Percentiles rank a stretch among this genome's conserved stretches.
phyloP scores from a whole-genome alignment of 1,140 invertebrate species.

The Brachionus paranguensis region DNA sequence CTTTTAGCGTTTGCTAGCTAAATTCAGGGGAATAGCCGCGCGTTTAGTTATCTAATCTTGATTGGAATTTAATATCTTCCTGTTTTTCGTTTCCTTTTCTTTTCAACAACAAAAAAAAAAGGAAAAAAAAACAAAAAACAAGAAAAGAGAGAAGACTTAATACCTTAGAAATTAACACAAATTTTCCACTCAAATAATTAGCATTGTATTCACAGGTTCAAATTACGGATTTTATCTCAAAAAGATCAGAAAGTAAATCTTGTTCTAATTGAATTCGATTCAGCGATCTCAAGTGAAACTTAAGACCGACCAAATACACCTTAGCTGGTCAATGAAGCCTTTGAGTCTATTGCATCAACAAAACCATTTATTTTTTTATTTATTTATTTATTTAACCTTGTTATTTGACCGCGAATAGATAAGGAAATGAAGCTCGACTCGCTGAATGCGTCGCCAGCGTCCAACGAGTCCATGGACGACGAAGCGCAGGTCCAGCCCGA shows the following conservation, averaged over 20 bases:
- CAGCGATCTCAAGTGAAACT: neutral
- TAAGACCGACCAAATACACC: neutral
- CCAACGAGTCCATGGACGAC: neutral
- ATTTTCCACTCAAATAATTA: slow-evolving; percentile 9
- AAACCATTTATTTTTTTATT: neutral
- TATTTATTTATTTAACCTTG: neutral
- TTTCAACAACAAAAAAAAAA: neutral
- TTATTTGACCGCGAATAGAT: neutral
- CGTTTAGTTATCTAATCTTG: slow-evolving; percentile 21
- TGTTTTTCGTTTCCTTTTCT: neutral
- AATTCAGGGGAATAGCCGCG: slow-evolving; percentile 3
- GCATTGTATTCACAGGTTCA: neutral
- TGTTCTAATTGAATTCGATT: slow-evolving; percentile 36
- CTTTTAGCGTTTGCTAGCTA: neutral
- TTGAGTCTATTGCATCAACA: slow-evolving; percentile 17
- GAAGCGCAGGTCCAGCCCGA: neutral
- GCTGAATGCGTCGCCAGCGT: neutral
- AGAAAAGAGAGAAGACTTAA: neutral
- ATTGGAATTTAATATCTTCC: slow-evolving; percentile 24
- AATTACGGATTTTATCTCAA: slow-evolving; percentile 21
- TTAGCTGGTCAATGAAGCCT: slow-evolving; percentile 1
- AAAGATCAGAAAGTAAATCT: neutral
- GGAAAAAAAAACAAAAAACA: neutral
- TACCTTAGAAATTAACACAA: slow-evolving; percentile 31
- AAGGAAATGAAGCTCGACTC: neutral